These are phyloP conservation scores for Leucophenga varia DNA, from an alignment of 1,140 invertebrate species.

Conservation along the genomic window DNA sequence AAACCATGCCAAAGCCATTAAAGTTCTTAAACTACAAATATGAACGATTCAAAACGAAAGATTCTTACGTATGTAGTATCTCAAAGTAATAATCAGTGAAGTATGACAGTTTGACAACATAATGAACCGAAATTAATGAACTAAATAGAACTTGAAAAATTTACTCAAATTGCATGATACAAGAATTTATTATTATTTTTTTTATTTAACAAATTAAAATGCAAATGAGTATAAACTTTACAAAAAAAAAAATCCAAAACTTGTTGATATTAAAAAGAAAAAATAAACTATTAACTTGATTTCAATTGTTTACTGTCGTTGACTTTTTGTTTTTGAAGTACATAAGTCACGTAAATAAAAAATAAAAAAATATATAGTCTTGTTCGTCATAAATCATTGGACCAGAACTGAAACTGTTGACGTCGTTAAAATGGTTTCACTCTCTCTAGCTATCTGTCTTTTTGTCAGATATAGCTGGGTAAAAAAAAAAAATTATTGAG, in stretches of 20 bases:
- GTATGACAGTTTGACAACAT: constrained; percentile 34
- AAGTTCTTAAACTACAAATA: constrained; percentile 1
- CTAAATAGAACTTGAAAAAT: constrained; percentile 40
- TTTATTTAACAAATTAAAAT: constrained; percentile 1
- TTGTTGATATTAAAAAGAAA: too few species aligned
- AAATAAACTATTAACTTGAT: too few species aligned
- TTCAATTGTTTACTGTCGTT: neutral
- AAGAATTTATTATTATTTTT: too few species aligned
- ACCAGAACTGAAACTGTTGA: constrained; percentile 48
- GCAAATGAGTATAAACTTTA: too few species aligned
- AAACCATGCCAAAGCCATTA: constrained; percentile 32
- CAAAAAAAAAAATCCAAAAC: too few species aligned
- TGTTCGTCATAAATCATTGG: constrained; percentile 48
- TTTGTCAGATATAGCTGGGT: neutral
- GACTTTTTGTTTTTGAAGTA: neutral
- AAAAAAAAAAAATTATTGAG: constrained; percentile 15
- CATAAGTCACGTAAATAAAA: constrained; percentile 45
- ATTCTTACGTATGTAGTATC: too few species aligned
- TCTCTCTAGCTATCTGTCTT: constrained; percentile 24
- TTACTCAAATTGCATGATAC: constrained; percentile 17
- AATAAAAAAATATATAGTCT: too few species aligned
- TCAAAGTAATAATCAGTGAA: constrained; percentile 29
- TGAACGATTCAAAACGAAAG: too few species aligned
- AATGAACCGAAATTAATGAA: constrained; percentile 47
- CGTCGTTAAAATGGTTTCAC: too few species aligned